phyloP scores from a whole-genome alignment of 1,140 invertebrate species.

The Phthorimaea operculella region DNA sequence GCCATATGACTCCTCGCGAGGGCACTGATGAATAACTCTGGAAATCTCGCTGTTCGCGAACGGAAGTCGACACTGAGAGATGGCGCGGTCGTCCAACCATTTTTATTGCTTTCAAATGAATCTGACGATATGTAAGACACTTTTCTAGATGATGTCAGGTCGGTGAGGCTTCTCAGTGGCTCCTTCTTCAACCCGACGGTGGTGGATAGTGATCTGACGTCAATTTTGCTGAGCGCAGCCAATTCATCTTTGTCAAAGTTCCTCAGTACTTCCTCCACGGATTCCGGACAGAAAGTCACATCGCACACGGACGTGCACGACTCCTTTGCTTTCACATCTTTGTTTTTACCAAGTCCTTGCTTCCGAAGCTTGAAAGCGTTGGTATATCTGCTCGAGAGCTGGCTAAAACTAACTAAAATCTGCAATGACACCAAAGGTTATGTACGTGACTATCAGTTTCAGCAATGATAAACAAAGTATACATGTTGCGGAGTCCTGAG shows the following conservation, averaged over 20 bases:
- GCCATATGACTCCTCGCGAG: constrained; percentile 31
- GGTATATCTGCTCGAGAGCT: constrained; percentile 57
- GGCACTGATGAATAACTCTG: constrained; percentile 48
- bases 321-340: constrained; percentile 48
- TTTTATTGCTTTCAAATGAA: constrained; percentile 57
- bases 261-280: constrained; percentile 47
- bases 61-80: constrained; percentile 38
- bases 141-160: constrained; percentile 34
- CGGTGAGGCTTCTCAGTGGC: constrained; percentile 18
- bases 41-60: constrained; percentile 31
- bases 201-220: constrained; percentile 34
- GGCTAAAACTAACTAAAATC: constrained; percentile 64
- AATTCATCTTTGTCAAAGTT: constrained; percentile 61
- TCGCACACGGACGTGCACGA: constrained; percentile 26
- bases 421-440: constrained; percentile 57
- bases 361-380: constrained; percentile 59
- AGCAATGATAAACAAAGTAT: neutral
- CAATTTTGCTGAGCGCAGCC: constrained; percentile 47
- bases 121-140: constrained; percentile 53
- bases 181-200: constrained; percentile 22
- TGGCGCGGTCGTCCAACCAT: constrained; percentile 40
- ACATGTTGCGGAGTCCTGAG: neutral
- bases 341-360: constrained; percentile 43
- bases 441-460: constrained; percentile 45
- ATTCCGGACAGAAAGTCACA: constrained; percentile 49